phyloP scores from a whole-genome alignment of 2,113 vertebrate species.

The Calyptomena viridis region DNA sequence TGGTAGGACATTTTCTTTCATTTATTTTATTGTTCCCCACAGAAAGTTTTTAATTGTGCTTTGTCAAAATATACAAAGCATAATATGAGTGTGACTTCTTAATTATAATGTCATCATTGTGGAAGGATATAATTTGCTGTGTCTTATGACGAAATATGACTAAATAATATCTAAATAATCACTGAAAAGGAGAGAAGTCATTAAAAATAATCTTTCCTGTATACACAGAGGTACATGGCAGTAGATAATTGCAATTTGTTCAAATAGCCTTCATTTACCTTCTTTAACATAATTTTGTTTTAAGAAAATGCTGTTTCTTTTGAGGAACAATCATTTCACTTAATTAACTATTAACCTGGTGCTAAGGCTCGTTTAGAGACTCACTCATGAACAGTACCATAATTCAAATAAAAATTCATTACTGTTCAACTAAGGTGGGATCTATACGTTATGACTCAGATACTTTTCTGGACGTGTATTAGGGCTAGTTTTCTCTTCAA shows the following conservation, averaged over 20 bases:
- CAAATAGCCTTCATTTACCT: conserved; percentile 47
- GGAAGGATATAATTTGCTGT: conserved; percentile 47
- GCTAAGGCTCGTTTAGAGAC: conserved; percentile 10
- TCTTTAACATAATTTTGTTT: conserved; percentile 2
- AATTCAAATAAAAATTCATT: background rate
- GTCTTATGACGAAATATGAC: conserved; percentile 34
- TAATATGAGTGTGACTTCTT: conserved; percentile 43
- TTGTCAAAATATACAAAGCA: conserved; percentile 65
- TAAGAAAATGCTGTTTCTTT: conserved; percentile 46
- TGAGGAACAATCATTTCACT: conserved; percentile 47
- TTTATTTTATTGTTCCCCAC: conserved; percentile 63
- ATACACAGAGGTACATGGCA: conserved; percentile 18
- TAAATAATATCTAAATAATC: conserved; percentile 66
- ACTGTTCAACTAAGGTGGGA: background rate
- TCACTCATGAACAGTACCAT: background rate
- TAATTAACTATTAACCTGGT: conserved; percentile 52
- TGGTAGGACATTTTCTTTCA: conserved; percentile 62
- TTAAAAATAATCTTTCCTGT: conserved; percentile 57
- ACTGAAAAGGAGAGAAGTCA: conserved; percentile 53
- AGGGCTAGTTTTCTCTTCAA: background rate
- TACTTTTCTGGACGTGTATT: background rate
- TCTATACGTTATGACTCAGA: background rate
- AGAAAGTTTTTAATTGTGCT: conserved; percentile 63
- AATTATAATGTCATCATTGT: conserved; percentile 63
- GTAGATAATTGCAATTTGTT: conserved; percentile 60